Conservation (phyloP, 2,797 vertebrate genomes). For the Enteromius mattozi region DNA sequence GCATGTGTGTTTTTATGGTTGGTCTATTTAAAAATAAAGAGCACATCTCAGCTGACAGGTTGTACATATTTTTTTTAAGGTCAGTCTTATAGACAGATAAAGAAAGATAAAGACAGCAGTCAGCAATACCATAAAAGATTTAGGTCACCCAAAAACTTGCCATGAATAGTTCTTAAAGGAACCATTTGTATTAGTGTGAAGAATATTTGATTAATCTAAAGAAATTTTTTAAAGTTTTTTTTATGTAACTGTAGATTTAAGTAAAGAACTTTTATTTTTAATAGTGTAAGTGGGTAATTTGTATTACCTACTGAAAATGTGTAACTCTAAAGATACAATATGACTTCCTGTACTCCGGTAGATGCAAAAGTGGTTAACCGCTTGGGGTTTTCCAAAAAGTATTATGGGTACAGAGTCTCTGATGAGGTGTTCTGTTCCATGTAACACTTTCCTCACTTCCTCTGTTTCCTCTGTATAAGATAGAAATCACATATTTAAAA, state of each 20-base stretch:
- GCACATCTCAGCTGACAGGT: conserved; percentile 59
- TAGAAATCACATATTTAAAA: conserved; percentile 5
- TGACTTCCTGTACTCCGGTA: background rate
- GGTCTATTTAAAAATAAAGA: conserved; percentile 56
- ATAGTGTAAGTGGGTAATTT: conserved; percentile 66
- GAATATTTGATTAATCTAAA: background rate
- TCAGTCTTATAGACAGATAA: no score
- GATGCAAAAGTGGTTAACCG: background rate
- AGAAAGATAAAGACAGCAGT: background rate
- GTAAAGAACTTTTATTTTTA: background rate
- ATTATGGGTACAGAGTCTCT: background rate
- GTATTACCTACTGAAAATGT: background rate
- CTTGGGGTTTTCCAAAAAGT: background rate
- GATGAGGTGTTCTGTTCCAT: background rate
- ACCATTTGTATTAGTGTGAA: no score
- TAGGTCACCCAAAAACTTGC: background rate
- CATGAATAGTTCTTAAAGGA: background rate
- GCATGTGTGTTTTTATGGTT: conserved; percentile 36
- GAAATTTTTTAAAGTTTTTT: background rate
- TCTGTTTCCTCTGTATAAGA: background rate
- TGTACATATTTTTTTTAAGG: conserved; percentile 67
- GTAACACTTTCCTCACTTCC: conserved; percentile 11
- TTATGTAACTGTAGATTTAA: background rate
- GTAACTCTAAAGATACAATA: background rate
- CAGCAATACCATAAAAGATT: background rate